These are phyloP conservation scores for Gallinago solitaria DNA, from an alignment of 2,797 vertebrate genomes.

Conservation along the genomic window DNA sequence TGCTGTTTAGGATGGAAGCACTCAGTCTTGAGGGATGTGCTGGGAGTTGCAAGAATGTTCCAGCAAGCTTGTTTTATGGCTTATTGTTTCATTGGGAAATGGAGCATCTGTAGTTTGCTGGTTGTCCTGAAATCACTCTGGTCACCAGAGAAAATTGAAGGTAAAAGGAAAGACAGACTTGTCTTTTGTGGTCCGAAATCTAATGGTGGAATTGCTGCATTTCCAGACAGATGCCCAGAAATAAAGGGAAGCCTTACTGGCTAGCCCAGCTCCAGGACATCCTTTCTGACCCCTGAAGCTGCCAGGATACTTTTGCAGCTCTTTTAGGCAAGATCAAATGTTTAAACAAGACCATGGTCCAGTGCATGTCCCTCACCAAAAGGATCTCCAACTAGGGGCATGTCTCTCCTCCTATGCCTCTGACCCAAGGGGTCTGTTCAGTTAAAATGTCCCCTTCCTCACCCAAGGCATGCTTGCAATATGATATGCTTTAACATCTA, in stretches of 20 bases:
- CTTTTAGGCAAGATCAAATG: neutral
- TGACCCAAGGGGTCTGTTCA: neutral
- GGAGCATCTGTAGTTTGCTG: neutral
- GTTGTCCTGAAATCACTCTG: neutral
- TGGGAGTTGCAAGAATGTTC: neutral
- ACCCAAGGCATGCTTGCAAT: neutral
- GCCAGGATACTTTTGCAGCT: neutral
- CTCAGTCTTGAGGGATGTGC: neutral
- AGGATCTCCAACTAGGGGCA: neutral
- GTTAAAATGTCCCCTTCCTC: neutral
- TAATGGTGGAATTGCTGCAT: neutral
- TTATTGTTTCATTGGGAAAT: constrained; percentile 14
- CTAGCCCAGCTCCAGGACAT: neutral
- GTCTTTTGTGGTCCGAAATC: neutral
- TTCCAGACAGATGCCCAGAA: neutral
- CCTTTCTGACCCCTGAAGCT: neutral
- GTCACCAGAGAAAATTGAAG: neutral
- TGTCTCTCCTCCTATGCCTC: neutral
- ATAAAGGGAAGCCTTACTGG: neutral
- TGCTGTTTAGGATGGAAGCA: neutral
- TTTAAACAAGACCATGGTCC: neutral
- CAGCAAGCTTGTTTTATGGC: neutral
- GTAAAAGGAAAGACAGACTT: neutral
- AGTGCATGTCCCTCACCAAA: neutral
- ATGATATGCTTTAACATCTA: neutral